Evolutionary conservation across 2,888 invertebrate genomes (phyloP).

Genomic region (Uloborus plumipes): DNA sequence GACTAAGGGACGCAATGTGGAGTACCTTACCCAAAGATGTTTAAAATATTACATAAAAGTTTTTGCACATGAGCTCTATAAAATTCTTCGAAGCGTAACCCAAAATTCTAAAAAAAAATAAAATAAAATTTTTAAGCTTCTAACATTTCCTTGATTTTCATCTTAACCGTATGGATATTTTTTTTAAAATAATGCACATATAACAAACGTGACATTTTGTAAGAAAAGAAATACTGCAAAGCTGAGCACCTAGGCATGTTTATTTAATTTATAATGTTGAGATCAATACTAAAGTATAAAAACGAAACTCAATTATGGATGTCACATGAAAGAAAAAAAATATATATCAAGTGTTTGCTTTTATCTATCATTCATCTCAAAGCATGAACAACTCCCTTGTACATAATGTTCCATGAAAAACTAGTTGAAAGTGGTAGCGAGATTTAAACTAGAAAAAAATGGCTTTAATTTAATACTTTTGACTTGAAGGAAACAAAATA

Average conservation of each 20-base stretch:
- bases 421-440: constrained; percentile 1
- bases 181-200: too few species aligned
- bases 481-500: too few species aligned
- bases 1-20: too few species aligned
- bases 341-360: constrained; percentile 37
- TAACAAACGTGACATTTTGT: neutral
- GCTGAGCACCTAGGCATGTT: neutral
- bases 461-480: too few species aligned
- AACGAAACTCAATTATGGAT: constrained; percentile 47
- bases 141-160: too few species aligned
- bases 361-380: constrained; percentile 16
- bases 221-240: neutral
- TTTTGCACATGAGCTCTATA: too few species aligned
- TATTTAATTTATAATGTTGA: constrained; percentile 39
- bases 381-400: constrained; percentile 22
- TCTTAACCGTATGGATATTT: too few species aligned
- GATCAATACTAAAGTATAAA: constrained; percentile 40
- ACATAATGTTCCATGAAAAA: constrained; percentile 29
- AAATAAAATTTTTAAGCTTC: too few species aligned
- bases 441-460: constrained; percentile 11
- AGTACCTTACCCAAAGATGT: too few species aligned
- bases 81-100: too few species aligned
- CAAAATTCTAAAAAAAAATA: too few species aligned
- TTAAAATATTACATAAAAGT: too few species aligned
- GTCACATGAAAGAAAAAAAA: constrained; percentile 37